Conservation (phyloP, 2,888 invertebrate genomes). For the Melieria picta region DNA sequence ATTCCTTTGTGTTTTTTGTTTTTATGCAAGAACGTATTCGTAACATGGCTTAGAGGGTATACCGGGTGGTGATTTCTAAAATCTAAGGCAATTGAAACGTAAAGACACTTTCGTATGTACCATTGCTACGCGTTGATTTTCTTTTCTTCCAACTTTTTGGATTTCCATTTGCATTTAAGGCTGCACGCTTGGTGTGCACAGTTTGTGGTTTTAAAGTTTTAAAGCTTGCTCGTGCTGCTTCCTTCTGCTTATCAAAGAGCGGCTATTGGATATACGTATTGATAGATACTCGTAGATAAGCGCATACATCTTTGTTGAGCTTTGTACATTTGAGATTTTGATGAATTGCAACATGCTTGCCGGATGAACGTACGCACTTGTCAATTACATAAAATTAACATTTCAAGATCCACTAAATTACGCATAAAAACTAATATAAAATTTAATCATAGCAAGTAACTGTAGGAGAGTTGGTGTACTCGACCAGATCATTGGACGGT, state of each 20-base stretch:
- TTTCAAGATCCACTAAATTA: too few relatives aligned
- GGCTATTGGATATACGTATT: neutral
- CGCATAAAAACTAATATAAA: neutral
- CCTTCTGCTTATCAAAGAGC: neutral
- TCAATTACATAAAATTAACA: neutral
- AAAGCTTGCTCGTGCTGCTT: neutral
- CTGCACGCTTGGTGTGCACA: neutral
- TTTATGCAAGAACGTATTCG: neutral
- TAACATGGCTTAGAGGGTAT: neutral
- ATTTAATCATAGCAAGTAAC: neutral
- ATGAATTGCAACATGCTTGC: neutral
- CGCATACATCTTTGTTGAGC: neutral
- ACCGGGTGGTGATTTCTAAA: neutral
- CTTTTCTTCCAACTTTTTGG: neutral
- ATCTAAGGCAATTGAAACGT: conserved; percentile 9
- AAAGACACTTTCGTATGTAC: conserved; percentile 6
- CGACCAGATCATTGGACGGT: conserved; percentile 4
- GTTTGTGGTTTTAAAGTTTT: neutral
- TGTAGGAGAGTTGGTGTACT: neutral
- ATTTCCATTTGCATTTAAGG: neutral
- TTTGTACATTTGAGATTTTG: conserved; percentile 6
- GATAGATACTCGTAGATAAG: neutral
- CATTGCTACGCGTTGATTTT: neutral
- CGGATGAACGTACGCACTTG: neutral
- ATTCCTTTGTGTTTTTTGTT: neutral